These are phyloP conservation scores for Hoplias malabaricus DNA, from an alignment of 2,113 vertebrate genomes.

Conservation along the genomic window DNA sequence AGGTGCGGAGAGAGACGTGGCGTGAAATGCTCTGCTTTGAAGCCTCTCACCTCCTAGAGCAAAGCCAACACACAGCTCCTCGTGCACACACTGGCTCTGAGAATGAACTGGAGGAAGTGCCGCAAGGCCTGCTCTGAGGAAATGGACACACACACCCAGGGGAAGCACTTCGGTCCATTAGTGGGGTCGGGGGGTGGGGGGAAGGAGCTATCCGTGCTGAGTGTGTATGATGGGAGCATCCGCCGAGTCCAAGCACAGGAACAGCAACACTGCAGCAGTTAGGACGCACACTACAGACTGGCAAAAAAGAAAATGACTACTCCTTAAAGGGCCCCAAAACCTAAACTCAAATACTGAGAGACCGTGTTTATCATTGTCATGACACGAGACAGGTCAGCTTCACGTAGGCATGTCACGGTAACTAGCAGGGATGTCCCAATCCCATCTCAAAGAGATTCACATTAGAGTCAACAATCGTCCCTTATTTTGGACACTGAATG, in stretches of 20 bases:
- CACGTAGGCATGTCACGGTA: too few relatives aligned
- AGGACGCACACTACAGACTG: neutral
- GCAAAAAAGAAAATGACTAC: neutral
- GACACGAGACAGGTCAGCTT: too few relatives aligned
- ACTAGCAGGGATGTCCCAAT: too few relatives aligned
- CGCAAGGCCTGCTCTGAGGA: conserved; percentile 22
- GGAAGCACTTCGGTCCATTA: conserved; percentile 34
- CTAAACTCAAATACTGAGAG: neutral
- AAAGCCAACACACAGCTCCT: neutral
- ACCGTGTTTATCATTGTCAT: too few relatives aligned
- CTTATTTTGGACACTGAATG: too few relatives aligned
- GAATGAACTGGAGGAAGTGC: neutral
- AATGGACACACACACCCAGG: conserved; percentile 14
- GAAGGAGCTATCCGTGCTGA: conserved; percentile 9
- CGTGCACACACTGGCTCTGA: conserved; percentile 5
- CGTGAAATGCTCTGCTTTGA: neutral
- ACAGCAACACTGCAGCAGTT: neutral
- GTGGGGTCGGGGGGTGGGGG: conserved; percentile 11
- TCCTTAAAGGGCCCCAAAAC: neutral
- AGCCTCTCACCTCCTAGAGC: neutral
- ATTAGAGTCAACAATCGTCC: too few relatives aligned
- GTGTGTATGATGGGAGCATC: conserved; percentile 25
- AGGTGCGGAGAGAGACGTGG: neutral
- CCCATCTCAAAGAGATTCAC: too few relatives aligned
- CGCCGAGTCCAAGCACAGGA: conserved; percentile 20